These are phyloP conservation scores for Sympetrum striolatum DNA, from an alignment of 2,888 invertebrate genomes.

Conservation along the genomic window DNA sequence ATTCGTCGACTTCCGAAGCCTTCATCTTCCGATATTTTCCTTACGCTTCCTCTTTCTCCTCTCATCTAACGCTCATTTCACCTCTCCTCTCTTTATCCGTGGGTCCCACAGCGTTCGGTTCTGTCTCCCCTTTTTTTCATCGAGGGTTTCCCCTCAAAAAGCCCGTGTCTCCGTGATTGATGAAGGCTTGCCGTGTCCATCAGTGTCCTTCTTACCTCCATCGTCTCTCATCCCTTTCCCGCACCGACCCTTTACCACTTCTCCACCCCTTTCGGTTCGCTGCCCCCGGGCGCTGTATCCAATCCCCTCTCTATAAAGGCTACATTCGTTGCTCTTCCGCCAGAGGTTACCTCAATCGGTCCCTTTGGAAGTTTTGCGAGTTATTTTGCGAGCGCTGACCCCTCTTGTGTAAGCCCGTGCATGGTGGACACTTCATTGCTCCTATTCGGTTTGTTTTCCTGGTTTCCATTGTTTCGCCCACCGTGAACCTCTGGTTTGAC, in stretches of 20 bases:
- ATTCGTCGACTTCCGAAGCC: background rate
- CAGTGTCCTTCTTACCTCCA: conserved; percentile 40
- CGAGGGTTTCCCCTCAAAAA: background rate
- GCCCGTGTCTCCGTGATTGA: conserved; percentile 30
- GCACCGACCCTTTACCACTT: background rate
- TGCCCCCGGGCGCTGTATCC: conserved; percentile 25
- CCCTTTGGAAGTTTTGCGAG: background rate
- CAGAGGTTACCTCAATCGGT: conserved; percentile 19
- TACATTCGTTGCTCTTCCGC: conserved; percentile 2
- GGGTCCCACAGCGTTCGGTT: background rate
- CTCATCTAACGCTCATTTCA: background rate
- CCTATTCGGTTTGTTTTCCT: background rate
- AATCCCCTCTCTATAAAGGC: conserved; percentile 1
- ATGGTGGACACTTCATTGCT: background rate
- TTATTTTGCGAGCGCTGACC: background rate
- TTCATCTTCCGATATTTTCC: background rate
- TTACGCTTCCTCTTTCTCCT: background rate
- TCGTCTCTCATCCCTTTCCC: background rate
- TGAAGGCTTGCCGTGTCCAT: conserved; percentile 38
- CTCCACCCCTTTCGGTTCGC: background rate
- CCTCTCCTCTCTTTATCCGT: background rate
- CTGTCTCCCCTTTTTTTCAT: background rate
- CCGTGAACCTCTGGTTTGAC: background rate
- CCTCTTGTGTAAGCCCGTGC: background rate
- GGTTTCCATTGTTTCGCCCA: background rate